Conservation (phyloP, 2,888 invertebrate genomes). For the Timema cristinae region DNA sequence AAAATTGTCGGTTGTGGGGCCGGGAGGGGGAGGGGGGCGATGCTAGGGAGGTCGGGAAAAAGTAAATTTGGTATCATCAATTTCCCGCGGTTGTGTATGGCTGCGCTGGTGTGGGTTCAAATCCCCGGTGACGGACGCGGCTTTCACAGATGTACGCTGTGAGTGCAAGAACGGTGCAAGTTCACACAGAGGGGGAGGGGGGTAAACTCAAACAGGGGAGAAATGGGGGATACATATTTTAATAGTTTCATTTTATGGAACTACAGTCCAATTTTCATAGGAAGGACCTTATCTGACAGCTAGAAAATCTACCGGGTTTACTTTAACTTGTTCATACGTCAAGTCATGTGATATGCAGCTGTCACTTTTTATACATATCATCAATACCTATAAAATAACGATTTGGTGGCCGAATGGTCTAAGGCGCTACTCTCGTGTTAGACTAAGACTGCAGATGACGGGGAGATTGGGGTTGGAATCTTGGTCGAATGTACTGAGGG, state of each 20-base stretch:
- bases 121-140: conserved; percentile 27
- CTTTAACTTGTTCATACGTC: too few relatives aligned
- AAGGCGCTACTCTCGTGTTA: too few relatives aligned
- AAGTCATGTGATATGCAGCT: too few relatives aligned
- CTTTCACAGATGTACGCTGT: conserved; percentile 21
- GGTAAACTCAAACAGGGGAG: neutral
- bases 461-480: too few relatives aligned
- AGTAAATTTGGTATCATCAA: conserved; percentile 29
- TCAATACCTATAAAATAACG: too few relatives aligned
- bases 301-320: too few relatives aligned
- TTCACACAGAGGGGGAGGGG: neutral
- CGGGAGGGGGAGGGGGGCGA: neutral
- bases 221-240: neutral
- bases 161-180: neutral
- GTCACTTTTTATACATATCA: too few relatives aligned
- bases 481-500: too few relatives aligned
- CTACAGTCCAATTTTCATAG: too few relatives aligned
- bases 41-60: neutral
- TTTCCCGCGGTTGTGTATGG: conserved; percentile 21
- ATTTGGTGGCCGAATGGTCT: too few relatives aligned
- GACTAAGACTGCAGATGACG: too few relatives aligned
- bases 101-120: conserved; percentile 22
- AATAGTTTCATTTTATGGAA: neutral
- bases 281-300: too few relatives aligned
- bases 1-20: neutral